Evolutionary conservation across 2,888 invertebrate species (phyloP).

Genomic region (Cosmopolites sordidus): DNA sequence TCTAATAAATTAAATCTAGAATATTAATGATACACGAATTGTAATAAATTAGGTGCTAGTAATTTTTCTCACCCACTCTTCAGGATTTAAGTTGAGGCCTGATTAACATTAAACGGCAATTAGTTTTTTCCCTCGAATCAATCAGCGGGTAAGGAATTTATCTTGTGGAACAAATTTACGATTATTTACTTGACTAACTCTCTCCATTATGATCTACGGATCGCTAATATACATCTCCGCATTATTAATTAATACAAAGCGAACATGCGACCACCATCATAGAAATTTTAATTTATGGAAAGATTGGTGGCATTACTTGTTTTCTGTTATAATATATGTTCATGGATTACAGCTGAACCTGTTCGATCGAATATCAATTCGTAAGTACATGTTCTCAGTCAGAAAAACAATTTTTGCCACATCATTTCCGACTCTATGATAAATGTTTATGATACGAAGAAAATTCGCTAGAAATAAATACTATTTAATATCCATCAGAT

Average conservation of each 20-base stretch:
- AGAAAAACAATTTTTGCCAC: no score
- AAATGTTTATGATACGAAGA: no score
- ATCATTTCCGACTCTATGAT: no score
- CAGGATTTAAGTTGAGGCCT: slow-evolving; percentile 2
- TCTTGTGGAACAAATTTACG: slow-evolving; percentile 28
- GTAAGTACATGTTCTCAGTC: no score
- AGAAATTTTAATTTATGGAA: slow-evolving; percentile 35
- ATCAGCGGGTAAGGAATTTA: slow-evolving; percentile 24
- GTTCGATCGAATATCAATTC: no score
- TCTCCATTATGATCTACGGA: slow-evolving; percentile 19
- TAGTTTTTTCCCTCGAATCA: slow-evolving; percentile 10
- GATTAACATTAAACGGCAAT: slow-evolving; percentile 17
- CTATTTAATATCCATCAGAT: no score
- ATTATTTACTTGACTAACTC: slow-evolving; percentile 24
- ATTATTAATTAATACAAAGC: slow-evolving; percentile 35
- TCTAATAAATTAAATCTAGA: not conserved
- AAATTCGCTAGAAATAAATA: no score
- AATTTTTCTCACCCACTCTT: slow-evolving; percentile 11
- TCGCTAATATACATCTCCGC: slow-evolving; percentile 24
- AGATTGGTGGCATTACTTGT: slow-evolving; percentile 33
- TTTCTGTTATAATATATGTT: slow-evolving; percentile 4
- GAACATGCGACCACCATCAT: slow-evolving; percentile 37
- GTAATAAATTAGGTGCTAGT: not conserved
- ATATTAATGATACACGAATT: not conserved
- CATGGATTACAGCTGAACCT: no score